Conservation (phyloP, 2,797 vertebrate species). For the Morus bassanus region DNA sequence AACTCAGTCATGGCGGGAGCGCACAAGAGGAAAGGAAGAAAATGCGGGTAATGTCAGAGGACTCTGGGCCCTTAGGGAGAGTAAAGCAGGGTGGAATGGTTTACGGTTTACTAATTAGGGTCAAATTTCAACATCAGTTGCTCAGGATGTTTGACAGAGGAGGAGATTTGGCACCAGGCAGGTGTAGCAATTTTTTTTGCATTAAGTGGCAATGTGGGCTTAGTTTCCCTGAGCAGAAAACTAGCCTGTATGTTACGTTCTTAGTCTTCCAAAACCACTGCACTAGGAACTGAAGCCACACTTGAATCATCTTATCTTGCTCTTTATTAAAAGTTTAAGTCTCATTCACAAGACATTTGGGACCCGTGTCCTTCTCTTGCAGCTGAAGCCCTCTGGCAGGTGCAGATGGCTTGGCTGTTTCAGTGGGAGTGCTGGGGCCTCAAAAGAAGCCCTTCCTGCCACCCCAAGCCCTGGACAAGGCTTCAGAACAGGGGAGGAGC, state of each 20-base stretch:
- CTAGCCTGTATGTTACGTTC: background rate
- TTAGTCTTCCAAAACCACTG: background rate
- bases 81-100: background rate
- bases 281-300: background rate
- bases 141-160: background rate
- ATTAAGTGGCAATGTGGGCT: background rate
- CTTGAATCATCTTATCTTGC: background rate
- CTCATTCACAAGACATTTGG: background rate
- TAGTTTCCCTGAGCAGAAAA: background rate
- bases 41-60: background rate
- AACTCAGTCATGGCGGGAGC: background rate
- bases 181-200: background rate
- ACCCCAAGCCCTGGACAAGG: background rate
- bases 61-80: background rate
- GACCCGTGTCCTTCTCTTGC: background rate
- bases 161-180: background rate
- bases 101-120: background rate
- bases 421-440: background rate
- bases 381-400: background rate
- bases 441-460: fast-evolving
- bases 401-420: background rate
- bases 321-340: background rate
- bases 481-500: background rate
- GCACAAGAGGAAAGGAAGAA: background rate
- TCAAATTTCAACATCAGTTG: background rate